Base-by-base conservation (phyloP, 2,888 invertebrate genomes). In the Camptogramma bilineatum region DNA sequence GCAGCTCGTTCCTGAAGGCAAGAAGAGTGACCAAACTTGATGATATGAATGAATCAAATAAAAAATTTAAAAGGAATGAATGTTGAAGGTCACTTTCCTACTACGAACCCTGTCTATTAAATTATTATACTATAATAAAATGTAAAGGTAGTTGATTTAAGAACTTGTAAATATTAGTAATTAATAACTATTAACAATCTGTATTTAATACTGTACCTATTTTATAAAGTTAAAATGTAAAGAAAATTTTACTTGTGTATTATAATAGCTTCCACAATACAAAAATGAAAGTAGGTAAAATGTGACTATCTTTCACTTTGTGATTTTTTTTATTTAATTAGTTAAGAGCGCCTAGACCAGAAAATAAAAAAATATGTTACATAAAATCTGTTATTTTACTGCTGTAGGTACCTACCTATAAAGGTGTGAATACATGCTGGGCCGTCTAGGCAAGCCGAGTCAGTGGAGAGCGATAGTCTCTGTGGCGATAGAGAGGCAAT, bases 141-240 rank as follows among this genome's bases (percentile, higher is more conserved):
- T 92, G 91, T 91, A 90, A 86, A 91, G 59, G 64, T 63, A 62
- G 85, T 86, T 87, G 81, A 82, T 81, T 71, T 75, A 83, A 82
- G 83, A 79, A 86, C 79, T 80, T 92, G 92, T 93, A 93, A 87
- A 93, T 92, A 93, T 84, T 91, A 91, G 87, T 57, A 70, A 73
- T 80, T 89, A 83, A 81, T 83, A 65, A 77, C 73, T 85, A 85
- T 83, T 84, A 85, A 84, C 84, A 80, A 84, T 83, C 81, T 90
- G 88, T 91, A 91, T 91, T 90, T 91, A 91, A 90, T 90, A 90
- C 85, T 88, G 84, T 90, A 90, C 81, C 83, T 91, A 90, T 90
- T 91, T 90, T 90, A 85, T 87, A 87, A 85, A 79, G 75, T 65
- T 80, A 85, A 87, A 87, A 66, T 90, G 90, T 91, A 91, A 88